Evolutionary conservation across 2,113 vertebrate genomes (phyloP), one percentile per base, ranked within the genome.

Genomic region (Ammospiza caudacuta): DNA sequence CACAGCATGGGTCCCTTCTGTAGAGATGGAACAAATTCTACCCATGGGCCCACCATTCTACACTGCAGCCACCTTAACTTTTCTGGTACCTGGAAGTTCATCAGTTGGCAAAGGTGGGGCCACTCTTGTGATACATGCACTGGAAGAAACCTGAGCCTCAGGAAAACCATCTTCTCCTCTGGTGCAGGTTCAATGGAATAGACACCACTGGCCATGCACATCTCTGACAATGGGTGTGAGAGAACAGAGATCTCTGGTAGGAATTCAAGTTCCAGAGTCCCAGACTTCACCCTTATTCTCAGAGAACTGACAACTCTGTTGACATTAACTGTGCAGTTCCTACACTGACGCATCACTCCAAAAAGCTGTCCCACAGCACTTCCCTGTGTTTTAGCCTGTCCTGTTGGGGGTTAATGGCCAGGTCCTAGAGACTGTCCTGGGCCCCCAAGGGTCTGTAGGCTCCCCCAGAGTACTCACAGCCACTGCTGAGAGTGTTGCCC

Each of bases 401-500:
- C 29, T 31, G 7, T 11, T 18, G 20, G 29, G 54, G 23, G 24
- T 16, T 18, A 31, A 31, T 4, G 13, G 27, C 2, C 13, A 27
- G 46, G 19, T 28, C n/a, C 16, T 5, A 15, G 39, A 41, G 43
- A 1, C 5, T 29, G 17, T 25, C 55, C 49, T 1, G 0, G 15
- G 5, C 24, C 20, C 55, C 23, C 25, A 2, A 1, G 22, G 20
- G 14, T 28, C 59, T 46, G 6, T 22, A 3, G 35, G 2, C 63
- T 68, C n/a, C 33, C 79, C 35, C 22, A 29, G 44, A 49, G 7
- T 64, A 97, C 97, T 98, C 46, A 97, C 97, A 0, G 20, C 89
- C 97, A 17, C 12, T 91, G 97, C 97, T 98, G 96, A 98, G 93
- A 44, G 98, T 99, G 97, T 98, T 98, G 64, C 98, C 98, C 98